A percentile compares a stretch with the other conserved stretches of the same genome.
Evolutionary conservation across 2,888 invertebrate genomes (phyloP).

Genomic region (Phengaris alcon): DNA sequence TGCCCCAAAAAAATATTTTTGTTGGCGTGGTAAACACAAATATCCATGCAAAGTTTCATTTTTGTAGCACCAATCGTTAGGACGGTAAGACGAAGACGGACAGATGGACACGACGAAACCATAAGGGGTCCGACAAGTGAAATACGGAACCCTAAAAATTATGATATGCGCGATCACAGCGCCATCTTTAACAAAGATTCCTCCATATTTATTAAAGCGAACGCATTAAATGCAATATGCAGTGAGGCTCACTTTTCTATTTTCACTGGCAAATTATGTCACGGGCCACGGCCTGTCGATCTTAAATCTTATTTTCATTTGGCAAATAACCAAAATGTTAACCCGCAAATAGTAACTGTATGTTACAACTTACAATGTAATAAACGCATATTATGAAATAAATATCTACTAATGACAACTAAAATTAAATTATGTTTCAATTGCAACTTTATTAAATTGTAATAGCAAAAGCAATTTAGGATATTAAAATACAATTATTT

Average conservation of each 20-base stretch:
- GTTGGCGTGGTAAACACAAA: too few relatives aligned
- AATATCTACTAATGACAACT: not conserved
- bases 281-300: slow-evolving; percentile 26
- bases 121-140: too few relatives aligned
- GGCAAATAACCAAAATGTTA: slow-evolving; percentile 23
- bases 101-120: too few relatives aligned
- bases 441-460: not conserved
- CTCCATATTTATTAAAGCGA: not conserved
- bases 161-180: not conserved
- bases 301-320: slow-evolving; percentile 17
- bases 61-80: too few relatives aligned
- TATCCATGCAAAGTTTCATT: too few relatives aligned
- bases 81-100: too few relatives aligned
- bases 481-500: not conserved
- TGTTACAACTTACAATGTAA: not conserved
- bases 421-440: not conserved
- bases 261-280: slow-evolving; percentile 17
- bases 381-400: not conserved
- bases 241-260: slow-evolving; percentile 1
- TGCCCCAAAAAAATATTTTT: too few relatives aligned
- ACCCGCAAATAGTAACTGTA: slow-evolving; percentile 1
- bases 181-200: not conserved
- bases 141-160: not conserved
- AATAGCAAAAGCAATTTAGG: not conserved
- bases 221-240: not conserved